Evolutionary conservation across 53 echinoderm and acorn worm species (phyloP), one percentile per base, ranked within the genome.

Genomic region (Crossaster papposus): DNA sequence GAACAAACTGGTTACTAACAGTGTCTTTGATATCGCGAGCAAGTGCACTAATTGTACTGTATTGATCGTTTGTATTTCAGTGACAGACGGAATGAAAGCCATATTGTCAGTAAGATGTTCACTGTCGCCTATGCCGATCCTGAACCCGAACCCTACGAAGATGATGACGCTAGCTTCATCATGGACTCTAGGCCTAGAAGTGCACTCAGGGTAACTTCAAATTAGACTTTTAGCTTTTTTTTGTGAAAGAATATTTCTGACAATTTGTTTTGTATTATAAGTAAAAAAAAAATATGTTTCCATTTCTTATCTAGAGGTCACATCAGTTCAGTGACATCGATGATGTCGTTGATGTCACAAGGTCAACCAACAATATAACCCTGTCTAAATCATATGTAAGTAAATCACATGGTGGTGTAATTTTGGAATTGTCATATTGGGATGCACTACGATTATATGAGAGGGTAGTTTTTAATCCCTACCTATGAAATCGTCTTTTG

Each of bases 151-250:
- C 80, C 83, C 12, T 88, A 79, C 14, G 95, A 95, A 80, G 97
- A 97, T 33, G 97, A 97, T 81, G 95, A 95, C 8, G 95, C 95
- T 62, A 97, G 97, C 36, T 97, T 97, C 68, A 95, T 95, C 51
- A 97, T 97, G 97, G 97, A 97, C 36, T 77, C 93, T 23, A 91
- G 97, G 30, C 79, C 94, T 0, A 92, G 62, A 50, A 94, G 92
- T 65, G 92, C 94, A 30, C 91, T 95, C 28, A 90, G 94, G 92
- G 96, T 96, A 71, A 74, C 58, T 58, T 58, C 58, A 71, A 71
- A 28, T 71, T n/a, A 71, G 6, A 71, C 29, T 12, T 71, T 28
- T 23, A 29, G 2, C 29, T 28, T 31, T 71, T 30, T 7, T 2
- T n/a, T 71, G 29, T 3, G 0, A 30, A 4, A 22, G 4, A 31